Base-by-base conservation (phyloP, 1,140 invertebrate species). In the Drosophila mayri region DNA sequence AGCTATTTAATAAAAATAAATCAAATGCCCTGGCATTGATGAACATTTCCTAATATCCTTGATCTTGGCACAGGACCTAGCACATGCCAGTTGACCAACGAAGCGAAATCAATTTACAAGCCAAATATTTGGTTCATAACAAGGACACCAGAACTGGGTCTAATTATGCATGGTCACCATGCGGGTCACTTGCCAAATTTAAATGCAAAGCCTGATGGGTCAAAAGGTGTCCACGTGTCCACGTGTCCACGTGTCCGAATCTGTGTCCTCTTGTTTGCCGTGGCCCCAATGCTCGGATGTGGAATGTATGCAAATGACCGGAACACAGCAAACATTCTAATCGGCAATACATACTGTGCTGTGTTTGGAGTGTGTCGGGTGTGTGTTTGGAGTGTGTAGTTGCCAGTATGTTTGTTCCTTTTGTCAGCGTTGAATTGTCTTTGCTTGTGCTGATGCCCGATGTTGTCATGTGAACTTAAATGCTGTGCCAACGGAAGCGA, bases 91-190 rank as follows among this genome's bases (percentile, higher is more conserved):
- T 2, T 5, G 25, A 35, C 38, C 43, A 20, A 20, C 30, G 40
- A 67, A 25, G 32, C 38, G 11, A 49, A 76, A 66, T 76, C 73
- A 76, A 76, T 76, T 76, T 66, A 49, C 54, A 66, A 59, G 52
- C 52, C 72, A 76, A 76, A 65, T 66, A 76, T 76, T 76, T 66
- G 72, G 46, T 4, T 12, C 68, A 71, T 59, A 72, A 72, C 66
- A 72, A 71, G 52, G 28, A 50, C 74, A 22, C 35, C 43, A 16
- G 52, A 78, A 64, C 28, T 79, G 57, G 22, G 22, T 61, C 74
- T 76, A 76, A 76, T 76, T 76, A 76, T 76, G 73, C 74, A 76
- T 61, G 63, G 74, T 76, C 73, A 76, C 73, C 57, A 76, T 76
- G 73, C 73, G 63, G 74, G 74, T 76, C 62, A 76, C 71, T 67